Conservation (phyloP, 2,113 vertebrate genomes). For the Cottus gobio region DNA sequence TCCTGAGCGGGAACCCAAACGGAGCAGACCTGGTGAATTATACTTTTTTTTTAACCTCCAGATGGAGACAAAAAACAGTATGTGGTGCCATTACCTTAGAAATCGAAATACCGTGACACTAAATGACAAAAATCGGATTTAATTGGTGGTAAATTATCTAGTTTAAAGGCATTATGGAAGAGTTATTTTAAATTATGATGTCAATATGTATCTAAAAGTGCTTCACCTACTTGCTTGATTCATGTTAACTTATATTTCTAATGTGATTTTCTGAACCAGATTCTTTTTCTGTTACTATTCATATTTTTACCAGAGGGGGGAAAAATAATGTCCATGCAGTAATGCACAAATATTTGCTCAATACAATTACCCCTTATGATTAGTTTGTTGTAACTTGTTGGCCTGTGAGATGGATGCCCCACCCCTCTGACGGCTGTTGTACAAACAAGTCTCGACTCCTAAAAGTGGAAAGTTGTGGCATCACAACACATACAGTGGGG, state of each 20-base stretch:
- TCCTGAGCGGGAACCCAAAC: not conserved
- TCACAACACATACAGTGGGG: rapidly evolving
- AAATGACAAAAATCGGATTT: not conserved
- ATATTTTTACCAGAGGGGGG: not conserved
- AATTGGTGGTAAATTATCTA: not conserved
- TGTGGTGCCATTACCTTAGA: not conserved
- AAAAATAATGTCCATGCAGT: not conserved
- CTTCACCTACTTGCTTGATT: not conserved
- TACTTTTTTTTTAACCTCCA: not conserved
- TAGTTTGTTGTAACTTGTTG: conserved; percentile 44
- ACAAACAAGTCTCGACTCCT: not conserved
- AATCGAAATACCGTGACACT: not conserved
- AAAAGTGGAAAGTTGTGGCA: not conserved
- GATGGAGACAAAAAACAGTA: not conserved
- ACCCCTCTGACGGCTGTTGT: not conserved
- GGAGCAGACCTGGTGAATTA: not conserved
- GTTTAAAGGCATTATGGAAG: not conserved
- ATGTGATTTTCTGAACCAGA: not conserved
- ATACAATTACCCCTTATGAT: not conserved
- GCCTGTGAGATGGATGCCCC: not conserved
- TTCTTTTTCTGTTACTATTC: not conserved
- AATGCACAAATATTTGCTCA: not conserved
- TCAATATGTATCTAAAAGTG: not conserved
- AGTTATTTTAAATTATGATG: not conserved
- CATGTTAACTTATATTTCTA: not conserved